These are phyloP conservation scores for Agonopterix alstromeriana DNA, from an alignment of 2,888 invertebrate species.

Conservation along the genomic window DNA sequence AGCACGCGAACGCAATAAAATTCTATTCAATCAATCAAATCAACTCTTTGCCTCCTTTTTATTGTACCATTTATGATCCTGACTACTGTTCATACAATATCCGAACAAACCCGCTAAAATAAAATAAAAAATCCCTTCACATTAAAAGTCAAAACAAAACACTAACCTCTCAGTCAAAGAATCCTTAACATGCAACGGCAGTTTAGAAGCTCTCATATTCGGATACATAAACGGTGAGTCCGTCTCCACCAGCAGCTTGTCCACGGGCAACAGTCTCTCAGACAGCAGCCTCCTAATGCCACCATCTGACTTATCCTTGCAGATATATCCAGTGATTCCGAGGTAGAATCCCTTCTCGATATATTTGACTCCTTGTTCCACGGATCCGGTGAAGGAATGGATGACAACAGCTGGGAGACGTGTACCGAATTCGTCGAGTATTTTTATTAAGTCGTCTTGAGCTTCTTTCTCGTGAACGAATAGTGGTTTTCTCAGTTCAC, in stretches of 20 bases:
- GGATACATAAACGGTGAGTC: conserved; percentile 98
- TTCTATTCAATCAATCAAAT: too few species aligned
- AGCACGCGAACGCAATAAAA: too few species aligned
- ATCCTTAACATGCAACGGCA: conserved; percentile 91
- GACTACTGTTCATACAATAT: too few species aligned
- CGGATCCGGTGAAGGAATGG: conserved; percentile 94
- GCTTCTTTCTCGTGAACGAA: conserved; percentile 96
- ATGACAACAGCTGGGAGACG: conserved; percentile 89
- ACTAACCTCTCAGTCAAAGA: conserved; percentile 87
- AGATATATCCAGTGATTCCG: conserved; percentile 85
- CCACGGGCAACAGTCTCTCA: conserved; percentile 87
- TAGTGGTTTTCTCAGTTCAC: conserved; percentile 89
- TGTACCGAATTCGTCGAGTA: conserved; percentile 66
- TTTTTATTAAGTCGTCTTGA: conserved; percentile 88
- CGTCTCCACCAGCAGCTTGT: conserved; percentile 91
- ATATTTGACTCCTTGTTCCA: conserved; percentile 87
- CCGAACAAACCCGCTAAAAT: too few species aligned
- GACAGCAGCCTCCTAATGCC: conserved; percentile 91
- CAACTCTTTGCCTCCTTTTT: too few species aligned
- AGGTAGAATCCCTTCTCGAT: conserved; percentile 91
- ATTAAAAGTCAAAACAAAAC: too few species aligned
- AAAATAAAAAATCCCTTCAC: too few species aligned
- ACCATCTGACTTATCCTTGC: conserved; percentile 94
- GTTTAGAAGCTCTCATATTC: conserved; percentile 93
- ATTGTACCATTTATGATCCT: too few species aligned